Evolutionary conservation across 2,888 invertebrate species (phyloP), one percentile per base, ranked within the genome.

Genomic region (Coremacera marginata): DNA sequence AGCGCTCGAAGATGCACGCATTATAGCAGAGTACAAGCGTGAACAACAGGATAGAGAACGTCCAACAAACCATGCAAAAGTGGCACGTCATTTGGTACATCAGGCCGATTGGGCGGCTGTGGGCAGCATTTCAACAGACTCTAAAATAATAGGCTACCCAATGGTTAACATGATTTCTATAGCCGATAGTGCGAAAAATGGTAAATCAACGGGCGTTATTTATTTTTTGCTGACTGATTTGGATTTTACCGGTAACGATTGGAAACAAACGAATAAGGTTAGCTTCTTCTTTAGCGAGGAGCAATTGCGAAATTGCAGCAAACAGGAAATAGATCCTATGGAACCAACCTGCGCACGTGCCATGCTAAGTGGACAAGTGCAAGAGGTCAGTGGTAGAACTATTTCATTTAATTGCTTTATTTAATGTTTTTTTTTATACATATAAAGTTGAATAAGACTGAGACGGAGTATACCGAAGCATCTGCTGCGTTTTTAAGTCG

Each of bases 151-250:
- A 9, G 86, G 84, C 25, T 89, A 84, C 80, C 90, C 90, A 25
- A 89, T 90, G 88, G 89, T 89, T 2, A 90, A 89, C 81, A 84
- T 90, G 7, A 85, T 89, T n/a, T 86, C 90, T 0, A 83, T 88
- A n/a, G 88, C 89, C 52, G 90, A 90, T 74, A 87, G 84, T 57
- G 82, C 81, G 65, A 77, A 22, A 5, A 72, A 77, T 9, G 84
- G 78, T 0, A 72, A 79, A 19, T 89, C 90, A 0, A 88, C 89
- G 7, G 90, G 90, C 16, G 76, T 78, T 5, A 87, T 90, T 80
- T 89, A 83, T 44, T 90, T 89, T 70, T 76, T 89, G 77, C 81
- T 90, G 34, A 89, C 89, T 3, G 87, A 87, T 79, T 80, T 89
- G 79, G 90, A 90, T 80, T 90, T 89, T 78, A 89, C 90, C 11